Conservation (phyloP, 2,888 invertebrate species). For the Pristionchus japonicus region DNA sequence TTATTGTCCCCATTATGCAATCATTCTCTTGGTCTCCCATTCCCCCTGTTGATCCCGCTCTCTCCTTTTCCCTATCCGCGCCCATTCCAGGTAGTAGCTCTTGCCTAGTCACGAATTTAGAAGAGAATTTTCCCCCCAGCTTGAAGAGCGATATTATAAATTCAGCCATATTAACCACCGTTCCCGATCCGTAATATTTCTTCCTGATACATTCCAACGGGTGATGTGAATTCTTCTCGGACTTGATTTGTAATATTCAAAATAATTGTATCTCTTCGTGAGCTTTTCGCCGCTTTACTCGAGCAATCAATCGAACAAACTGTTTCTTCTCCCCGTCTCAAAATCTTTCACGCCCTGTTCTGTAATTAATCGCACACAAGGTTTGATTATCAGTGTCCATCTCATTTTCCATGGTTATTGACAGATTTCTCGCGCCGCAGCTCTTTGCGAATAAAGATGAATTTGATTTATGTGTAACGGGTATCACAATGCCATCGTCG, state of each 20-base stretch:
- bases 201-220: not conserved
- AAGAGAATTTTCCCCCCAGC: not conserved
- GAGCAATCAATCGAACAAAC: not conserved
- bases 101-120: slow-evolving; percentile 28
- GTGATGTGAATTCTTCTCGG: not conserved
- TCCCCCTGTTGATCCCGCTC: not conserved
- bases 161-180: not conserved
- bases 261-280: not conserved
- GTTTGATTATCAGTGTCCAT: not conserved
- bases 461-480: not conserved
- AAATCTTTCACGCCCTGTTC: not conserved
- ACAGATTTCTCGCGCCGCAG: not conserved
- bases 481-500: too few species aligned
- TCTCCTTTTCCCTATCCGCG: not conserved
- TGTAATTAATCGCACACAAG: slow-evolving; percentile 3
- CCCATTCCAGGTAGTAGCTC: not conserved
- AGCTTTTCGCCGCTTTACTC: not conserved
- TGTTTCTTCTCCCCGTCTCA: not conserved
- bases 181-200: slow-evolving; percentile 1
- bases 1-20: not conserved
- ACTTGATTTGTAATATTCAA: not conserved
- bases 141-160: not conserved
- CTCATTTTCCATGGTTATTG: slow-evolving; percentile 4
- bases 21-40: not conserved
- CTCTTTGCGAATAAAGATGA: not conserved